A percentile compares a stretch with the other conserved stretches of the same genome.
Conservation (phyloP, 2,797 vertebrate genomes). For the Hippopotamyrus pictus region DNA sequence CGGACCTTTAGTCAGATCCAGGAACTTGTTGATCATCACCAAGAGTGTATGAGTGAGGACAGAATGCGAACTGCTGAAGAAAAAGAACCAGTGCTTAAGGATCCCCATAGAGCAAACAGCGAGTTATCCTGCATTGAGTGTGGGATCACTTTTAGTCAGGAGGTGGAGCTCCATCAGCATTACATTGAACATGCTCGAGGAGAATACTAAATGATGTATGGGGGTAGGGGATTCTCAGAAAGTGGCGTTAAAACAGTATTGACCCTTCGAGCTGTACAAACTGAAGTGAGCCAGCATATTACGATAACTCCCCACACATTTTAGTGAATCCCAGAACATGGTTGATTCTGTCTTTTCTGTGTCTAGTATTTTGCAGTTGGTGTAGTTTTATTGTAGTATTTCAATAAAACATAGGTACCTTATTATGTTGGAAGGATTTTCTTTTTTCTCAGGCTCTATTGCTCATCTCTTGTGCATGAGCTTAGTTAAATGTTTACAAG, state of each 20-base stretch:
- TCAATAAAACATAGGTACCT: conserved; percentile 3
- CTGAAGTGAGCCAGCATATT: background rate
- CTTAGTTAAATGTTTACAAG: background rate
- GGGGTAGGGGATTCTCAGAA: background rate
- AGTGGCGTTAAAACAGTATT: background rate
- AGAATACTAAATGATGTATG: conserved; percentile 23
- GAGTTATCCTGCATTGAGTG: conserved; percentile 58
- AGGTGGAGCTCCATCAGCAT: conserved; percentile 60
- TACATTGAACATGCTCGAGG: conserved; percentile 49
- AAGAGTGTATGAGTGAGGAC: conserved; percentile 52
- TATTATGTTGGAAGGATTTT: conserved; percentile 7
- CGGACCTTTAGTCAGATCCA: conserved; percentile 53
- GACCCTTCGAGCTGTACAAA: background rate
- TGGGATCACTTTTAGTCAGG: conserved; percentile 55
- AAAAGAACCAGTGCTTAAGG: conserved; percentile 29
- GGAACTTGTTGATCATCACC: conserved; percentile 61
- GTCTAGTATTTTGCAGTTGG: background rate
- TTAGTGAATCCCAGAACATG: background rate
- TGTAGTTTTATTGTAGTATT: background rate
- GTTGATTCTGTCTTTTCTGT: background rate
- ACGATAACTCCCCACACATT: background rate
- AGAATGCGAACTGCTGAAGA: conserved; percentile 18
- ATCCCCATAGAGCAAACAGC: conserved; percentile 33
- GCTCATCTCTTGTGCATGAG: conserved; percentile 35
- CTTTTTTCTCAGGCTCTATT: conserved; percentile 41